Base-by-base conservation (phyloP, 2,113 vertebrate species). In the Amphilophus citrinellus region DNA sequence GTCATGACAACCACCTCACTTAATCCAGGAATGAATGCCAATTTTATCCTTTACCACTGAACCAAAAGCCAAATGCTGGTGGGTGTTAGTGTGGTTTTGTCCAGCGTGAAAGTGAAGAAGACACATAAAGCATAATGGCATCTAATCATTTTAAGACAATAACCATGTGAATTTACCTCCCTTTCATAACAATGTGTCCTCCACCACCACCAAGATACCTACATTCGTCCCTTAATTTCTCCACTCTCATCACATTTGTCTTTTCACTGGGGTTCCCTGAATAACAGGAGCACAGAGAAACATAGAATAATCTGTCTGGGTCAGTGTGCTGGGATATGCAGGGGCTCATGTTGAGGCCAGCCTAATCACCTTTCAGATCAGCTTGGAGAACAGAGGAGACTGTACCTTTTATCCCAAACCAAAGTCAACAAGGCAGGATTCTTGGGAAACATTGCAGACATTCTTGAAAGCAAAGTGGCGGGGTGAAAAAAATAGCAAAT, bases 361-460 rank as follows among this genome's bases (percentile, higher is more conserved):
- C 84, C 86, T 95, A 96, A 96, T 96, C 94, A 88, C 93, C 91
- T 94, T 91, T 93, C 91, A 87, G 95, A 95, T 96, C 94, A 95
- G 92, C 87, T 78, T 60, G 66, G 89, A 95, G 93, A 95, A 93
- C 89, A 94, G 92, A 92, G 85, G 80, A 91, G 88, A 87, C 89
- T 81, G 76, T 80, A 93, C 91, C 94, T 96, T 96, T 96, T 91
- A 96, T 95, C 95, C 92, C 89, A 89, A 93, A 95, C 94, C 95
- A 96, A 96, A 96, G 94, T 94, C 95, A 96, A 96, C 95, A 96
- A 94, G 90, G 78, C 76, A 75, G 92, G 91, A 95, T 95, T 96
- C 94, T 93, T 90, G 88, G 80, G 90, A 94, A 91, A 90, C 93
- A 96, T 96, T 96, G 94, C 95, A 93, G 90, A 95, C 93, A 96